Conservation (phyloP, 1,140 invertebrate species). For the Ganaspis sp. region DNA sequence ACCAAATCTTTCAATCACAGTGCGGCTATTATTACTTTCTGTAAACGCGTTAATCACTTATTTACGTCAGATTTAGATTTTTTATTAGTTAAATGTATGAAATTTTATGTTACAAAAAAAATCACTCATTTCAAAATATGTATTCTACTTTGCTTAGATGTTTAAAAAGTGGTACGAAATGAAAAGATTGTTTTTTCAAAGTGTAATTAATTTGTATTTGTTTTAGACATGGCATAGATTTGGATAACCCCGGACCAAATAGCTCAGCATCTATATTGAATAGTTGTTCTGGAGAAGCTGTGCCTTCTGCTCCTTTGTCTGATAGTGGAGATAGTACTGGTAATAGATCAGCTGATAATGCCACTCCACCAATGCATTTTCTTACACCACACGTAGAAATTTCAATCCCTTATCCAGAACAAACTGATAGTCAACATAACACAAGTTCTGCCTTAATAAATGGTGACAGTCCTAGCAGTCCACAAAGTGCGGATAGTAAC, state of each 20-base stretch:
- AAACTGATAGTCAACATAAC: constrained; percentile 67
- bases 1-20: no score
- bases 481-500: constrained; percentile 86
- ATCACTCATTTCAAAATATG: no score
- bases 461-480: constrained; percentile 81
- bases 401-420: constrained; percentile 85
- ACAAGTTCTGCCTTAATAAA: constrained; percentile 70
- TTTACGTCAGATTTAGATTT: no score
- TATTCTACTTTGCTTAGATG: no score
- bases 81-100: no score
- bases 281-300: constrained; percentile 76
- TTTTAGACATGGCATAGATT: constrained; percentile 88
- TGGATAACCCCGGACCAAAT: constrained; percentile 90
- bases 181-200: no score
- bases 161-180: no score
- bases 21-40: no score
- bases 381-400: constrained; percentile 92
- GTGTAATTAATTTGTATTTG: constrained; percentile 30
- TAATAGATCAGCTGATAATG: constrained; percentile 86
- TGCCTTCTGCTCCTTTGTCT: constrained; percentile 82
- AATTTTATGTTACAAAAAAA: no score
- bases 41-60: no score
- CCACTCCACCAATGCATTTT: constrained; percentile 92
- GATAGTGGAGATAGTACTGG: constrained; percentile 88
- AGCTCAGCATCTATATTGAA: constrained; percentile 79